A percentile compares a stretch with the other conserved stretches of the same genome.
Evolutionary conservation across 2,888 invertebrate species (phyloP).

Genomic region (Conchocele bisecta): DNA sequence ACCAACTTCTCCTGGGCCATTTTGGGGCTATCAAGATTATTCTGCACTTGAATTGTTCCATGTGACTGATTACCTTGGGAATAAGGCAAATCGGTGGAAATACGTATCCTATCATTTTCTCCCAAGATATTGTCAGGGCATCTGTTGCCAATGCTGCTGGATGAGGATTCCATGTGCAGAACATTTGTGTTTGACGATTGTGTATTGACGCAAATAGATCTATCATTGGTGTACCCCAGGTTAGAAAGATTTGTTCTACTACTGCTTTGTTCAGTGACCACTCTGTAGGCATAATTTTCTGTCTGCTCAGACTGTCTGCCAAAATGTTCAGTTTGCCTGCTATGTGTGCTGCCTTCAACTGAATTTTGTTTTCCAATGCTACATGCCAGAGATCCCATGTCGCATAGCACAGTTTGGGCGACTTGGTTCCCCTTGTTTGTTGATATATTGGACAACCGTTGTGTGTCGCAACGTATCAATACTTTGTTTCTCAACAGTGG

Average conservation of each 20-base stretch:
- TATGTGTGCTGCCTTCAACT: slow-evolving; percentile 32
- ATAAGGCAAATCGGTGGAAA: slow-evolving; percentile 38
- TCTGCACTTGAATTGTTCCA: slow-evolving; percentile 10
- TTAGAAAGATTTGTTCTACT: background rate
- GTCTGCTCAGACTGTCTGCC: slow-evolving; percentile 22
- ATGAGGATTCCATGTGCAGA: slow-evolving; percentile 34
- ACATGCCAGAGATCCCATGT: slow-evolving; percentile 44
- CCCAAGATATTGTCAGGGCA: slow-evolving; percentile 43
- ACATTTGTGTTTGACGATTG: slow-evolving; percentile 22
- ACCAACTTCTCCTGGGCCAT: slow-evolving; percentile 34
- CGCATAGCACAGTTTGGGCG: slow-evolving; percentile 23
- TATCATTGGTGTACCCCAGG: slow-evolving; percentile 20
- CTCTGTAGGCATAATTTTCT: slow-evolving; percentile 23
- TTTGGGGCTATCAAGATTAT: slow-evolving; percentile 34
- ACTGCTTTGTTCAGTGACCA: slow-evolving; percentile 28
- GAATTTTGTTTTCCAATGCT: slow-evolving; percentile 27
- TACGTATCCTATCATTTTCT: slow-evolving; percentile 38
- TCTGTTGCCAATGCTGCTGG: slow-evolving; percentile 27
- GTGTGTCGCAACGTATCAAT: slow-evolving; percentile 43
- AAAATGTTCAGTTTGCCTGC: slow-evolving; percentile 24
- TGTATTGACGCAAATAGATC: slow-evolving; percentile 40
- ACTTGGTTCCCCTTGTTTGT: slow-evolving; percentile 49
- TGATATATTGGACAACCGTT: slow-evolving; percentile 40
- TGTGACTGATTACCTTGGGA: slow-evolving; percentile 17
- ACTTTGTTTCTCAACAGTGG: slow-evolving; percentile 24